A percentile compares a stretch with the other conserved stretches of the same genome.
phyloP scores from a whole-genome alignment of 2,888 invertebrate species.

The Pelosia muscerda region DNA sequence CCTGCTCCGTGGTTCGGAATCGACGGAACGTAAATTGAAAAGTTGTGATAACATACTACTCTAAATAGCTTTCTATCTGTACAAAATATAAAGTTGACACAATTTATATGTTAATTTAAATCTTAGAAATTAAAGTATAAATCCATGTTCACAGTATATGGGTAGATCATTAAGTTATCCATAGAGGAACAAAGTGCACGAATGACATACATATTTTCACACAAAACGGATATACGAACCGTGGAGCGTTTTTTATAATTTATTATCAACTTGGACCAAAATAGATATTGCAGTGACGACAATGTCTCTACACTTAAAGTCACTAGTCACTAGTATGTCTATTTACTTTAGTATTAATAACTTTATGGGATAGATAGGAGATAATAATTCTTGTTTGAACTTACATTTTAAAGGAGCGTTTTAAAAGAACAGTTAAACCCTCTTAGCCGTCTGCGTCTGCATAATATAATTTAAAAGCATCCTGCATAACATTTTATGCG shows the following conservation, averaged over 20 bases:
- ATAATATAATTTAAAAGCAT: constrained; percentile 73
- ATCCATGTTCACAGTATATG: constrained; percentile 17
- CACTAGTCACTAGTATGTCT: no score
- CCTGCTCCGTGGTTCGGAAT: constrained; percentile 32
- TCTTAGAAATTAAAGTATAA: constrained; percentile 21
- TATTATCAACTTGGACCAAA: no score
- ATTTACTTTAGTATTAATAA: no score
- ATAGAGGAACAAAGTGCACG: no score
- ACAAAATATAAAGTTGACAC: constrained; percentile 20
- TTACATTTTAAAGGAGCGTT: constrained; percentile 47
- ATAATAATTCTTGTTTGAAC: constrained; percentile 34
- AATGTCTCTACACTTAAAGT: no score
- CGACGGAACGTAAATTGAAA: constrained; percentile 42
- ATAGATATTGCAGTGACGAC: no score
- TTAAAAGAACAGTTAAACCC: constrained; percentile 55
- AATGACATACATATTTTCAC: no score
- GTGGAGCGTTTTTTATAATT: no score
- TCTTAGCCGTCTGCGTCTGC: constrained; percentile 54
- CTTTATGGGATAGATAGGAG: no score
- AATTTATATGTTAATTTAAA: constrained; percentile 24
- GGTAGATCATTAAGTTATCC: no score
- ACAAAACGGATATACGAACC: no score
- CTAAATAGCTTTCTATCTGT: constrained; percentile 19
- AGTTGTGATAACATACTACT: constrained; percentile 28
- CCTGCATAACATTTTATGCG: constrained; percentile 72